Conservation (phyloP, 2,797 vertebrate genomes). For the Oreochromis grahami region DNA sequence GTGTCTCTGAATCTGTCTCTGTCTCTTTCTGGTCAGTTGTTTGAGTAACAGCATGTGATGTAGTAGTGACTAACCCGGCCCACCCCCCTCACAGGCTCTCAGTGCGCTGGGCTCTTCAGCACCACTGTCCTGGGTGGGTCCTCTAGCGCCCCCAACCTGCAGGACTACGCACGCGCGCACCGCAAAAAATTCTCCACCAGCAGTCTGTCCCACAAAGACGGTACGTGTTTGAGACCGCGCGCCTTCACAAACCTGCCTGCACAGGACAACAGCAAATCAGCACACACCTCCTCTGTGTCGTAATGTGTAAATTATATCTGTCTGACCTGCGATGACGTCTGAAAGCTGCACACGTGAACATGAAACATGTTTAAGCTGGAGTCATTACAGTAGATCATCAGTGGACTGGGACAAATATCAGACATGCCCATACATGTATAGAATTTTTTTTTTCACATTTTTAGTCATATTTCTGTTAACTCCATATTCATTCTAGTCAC, state of each 20-base stretch:
- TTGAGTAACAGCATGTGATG: constrained; percentile 68
- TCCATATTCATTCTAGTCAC: constrained; percentile 33
- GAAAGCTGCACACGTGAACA: neutral
- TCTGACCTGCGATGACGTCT: neutral
- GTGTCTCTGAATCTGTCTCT: neutral
- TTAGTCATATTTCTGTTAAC: neutral
- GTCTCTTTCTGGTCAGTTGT: constrained; percentile 24
- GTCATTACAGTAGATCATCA: neutral
- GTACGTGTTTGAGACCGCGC: constrained; percentile 81
- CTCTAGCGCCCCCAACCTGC: constrained; percentile 99
- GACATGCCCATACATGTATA: constrained; percentile 3
- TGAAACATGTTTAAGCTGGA: neutral
- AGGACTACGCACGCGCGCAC: constrained; percentile 98
- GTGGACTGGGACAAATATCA: neutral
- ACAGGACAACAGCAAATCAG: constrained; percentile 42
- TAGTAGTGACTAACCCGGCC: constrained; percentile 79
- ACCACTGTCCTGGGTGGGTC: constrained; percentile 99
- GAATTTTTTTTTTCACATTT: neutral
- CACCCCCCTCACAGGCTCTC: constrained; percentile 87
- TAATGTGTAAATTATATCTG: neutral
- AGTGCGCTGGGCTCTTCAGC: constrained; percentile 99
- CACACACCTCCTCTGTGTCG: neutral
- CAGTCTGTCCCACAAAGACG: constrained; percentile 98
- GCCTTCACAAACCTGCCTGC: constrained; percentile 19
- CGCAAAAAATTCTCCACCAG: constrained; percentile 95